Conservation (phyloP, 2,888 invertebrate genomes). For the Syrphus vitripennis region DNA sequence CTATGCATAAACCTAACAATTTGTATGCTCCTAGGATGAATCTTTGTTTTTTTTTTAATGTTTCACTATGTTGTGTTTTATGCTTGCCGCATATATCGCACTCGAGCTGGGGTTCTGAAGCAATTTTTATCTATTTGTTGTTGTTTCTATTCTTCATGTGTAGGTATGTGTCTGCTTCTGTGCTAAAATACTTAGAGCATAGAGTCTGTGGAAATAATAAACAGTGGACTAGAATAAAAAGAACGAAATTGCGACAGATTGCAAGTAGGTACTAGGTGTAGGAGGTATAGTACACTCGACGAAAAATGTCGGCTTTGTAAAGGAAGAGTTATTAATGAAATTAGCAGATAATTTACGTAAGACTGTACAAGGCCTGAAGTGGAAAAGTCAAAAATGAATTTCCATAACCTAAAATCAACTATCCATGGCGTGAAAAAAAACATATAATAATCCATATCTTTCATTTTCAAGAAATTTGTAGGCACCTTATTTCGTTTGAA, state of each 20-base stretch:
- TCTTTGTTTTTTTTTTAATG: slow-evolving; percentile 17
- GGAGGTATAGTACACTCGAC: background rate
- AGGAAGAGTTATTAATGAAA: too few species aligned
- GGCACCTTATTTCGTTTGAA: too few species aligned
- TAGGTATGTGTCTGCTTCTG: background rate
- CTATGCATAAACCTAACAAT: slow-evolving; percentile 57
- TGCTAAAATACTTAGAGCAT: background rate
- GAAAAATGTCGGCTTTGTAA: background rate
- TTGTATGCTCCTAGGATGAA: slow-evolving; percentile 38
- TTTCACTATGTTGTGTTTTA: background rate
- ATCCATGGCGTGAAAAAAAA: too few species aligned
- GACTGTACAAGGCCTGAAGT: too few species aligned
- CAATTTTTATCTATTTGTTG: slow-evolving; percentile 31
- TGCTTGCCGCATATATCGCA: slow-evolving; percentile 27
- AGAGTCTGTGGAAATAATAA: slow-evolving; percentile 57
- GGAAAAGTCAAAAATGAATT: too few species aligned
- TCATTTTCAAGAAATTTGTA: too few species aligned
- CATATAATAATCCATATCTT: too few species aligned
- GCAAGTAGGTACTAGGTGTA: slow-evolving; percentile 40
- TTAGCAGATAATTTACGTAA: too few species aligned
- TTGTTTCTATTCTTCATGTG: background rate
- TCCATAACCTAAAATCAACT: too few species aligned
- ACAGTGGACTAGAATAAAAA: slow-evolving; percentile 63
- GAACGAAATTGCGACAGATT: slow-evolving; percentile 66
- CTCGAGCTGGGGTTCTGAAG: slow-evolving; percentile 40